Percentiles rank a stretch among this genome's conserved stretches.
Conservation (phyloP, 2,797 vertebrate species). For the Coregonus sp. region DNA sequence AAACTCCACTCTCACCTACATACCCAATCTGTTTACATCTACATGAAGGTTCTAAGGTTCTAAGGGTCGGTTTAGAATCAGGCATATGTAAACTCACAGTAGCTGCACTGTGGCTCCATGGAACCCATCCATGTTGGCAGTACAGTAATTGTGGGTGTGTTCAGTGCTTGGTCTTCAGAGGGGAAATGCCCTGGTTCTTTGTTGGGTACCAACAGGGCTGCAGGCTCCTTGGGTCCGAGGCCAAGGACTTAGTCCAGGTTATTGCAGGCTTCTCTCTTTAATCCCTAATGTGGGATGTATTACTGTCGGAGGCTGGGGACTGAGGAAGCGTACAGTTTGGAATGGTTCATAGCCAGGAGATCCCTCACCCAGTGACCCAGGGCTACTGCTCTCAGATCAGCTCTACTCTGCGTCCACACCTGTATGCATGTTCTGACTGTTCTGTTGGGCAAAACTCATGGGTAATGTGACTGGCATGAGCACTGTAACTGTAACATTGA, state of each 20-base stretch:
- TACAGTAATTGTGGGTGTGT: constrained; percentile 16
- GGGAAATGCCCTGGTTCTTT: constrained; percentile 41
- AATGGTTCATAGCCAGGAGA: neutral
- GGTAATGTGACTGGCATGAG: neutral
- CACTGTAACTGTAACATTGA: neutral
- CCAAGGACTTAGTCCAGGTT: constrained; percentile 50
- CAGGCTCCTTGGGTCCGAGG: constrained; percentile 37
- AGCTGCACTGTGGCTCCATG: neutral
- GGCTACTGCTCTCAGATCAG: neutral
- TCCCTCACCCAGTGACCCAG: neutral
- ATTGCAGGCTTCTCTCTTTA: constrained; percentile 51
- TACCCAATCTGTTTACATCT: too few relatives aligned
- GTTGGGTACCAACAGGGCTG: constrained; percentile 37
- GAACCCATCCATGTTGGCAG: neutral
- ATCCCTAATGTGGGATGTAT: constrained; percentile 35
- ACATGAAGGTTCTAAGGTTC: too few relatives aligned
- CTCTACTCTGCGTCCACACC: neutral
- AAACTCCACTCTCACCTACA: too few relatives aligned
- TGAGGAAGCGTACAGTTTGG: constrained; percentile 10
- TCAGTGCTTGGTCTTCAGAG: constrained; percentile 33
- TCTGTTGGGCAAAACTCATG: neutral
- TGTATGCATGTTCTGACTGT: neutral
- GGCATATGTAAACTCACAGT: neutral
- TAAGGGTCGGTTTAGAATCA: too few relatives aligned
- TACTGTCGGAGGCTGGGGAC: constrained; percentile 28